Base-by-base conservation (phyloP, 2,888 invertebrate genomes). In the Seira sanloemensis region DNA sequence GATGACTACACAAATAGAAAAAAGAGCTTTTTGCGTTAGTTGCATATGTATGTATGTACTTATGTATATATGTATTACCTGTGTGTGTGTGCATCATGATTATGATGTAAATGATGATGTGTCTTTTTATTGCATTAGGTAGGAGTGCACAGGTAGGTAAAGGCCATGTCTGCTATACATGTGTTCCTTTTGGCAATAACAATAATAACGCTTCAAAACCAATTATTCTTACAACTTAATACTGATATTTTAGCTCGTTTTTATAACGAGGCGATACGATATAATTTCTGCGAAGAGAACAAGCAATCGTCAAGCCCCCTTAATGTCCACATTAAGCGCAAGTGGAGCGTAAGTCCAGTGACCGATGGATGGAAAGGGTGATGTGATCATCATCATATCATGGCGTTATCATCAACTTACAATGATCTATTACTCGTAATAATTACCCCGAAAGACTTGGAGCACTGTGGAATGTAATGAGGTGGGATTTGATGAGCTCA, bases 201-300 rank as follows among this genome's bases (percentile, higher is more conserved):
- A 81, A 75, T 69, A 69, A 58, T 81, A 80, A 75, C 21, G 67
- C 68, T 67, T 12, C 12, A 26, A 72, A 50, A 18, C 37, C 75
- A 81, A 81, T 81, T 75, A 81, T 26, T 75, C 81, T 81, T 75
- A 81, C 75, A 81, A 81, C 75, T 75, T 81, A 81, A 81, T 81
- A 75, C 81, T 62, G 26, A 67, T 74, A 79, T 50, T 73, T 37
- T 78, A 66, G 16, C 62, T 75, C 12, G 18, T 73, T 66, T 50
- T 12, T n/a, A 37, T 7, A 37, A 37, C 12, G 37, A 37, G 37
- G 4, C 12, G 37, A 37, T 37, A 12, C 12, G 37, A 37, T 37
- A 37, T 37, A 37, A 37, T 37, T 7, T n/a, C n/a, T n/a, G n/a
- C n/a, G n/a, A n/a, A n/a, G n/a, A n/a, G n/a, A n/a, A n/a, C n/a